Evolutionary conservation across 2,888 invertebrate genomes (phyloP).

Genomic region (Tenthredo amoena): DNA sequence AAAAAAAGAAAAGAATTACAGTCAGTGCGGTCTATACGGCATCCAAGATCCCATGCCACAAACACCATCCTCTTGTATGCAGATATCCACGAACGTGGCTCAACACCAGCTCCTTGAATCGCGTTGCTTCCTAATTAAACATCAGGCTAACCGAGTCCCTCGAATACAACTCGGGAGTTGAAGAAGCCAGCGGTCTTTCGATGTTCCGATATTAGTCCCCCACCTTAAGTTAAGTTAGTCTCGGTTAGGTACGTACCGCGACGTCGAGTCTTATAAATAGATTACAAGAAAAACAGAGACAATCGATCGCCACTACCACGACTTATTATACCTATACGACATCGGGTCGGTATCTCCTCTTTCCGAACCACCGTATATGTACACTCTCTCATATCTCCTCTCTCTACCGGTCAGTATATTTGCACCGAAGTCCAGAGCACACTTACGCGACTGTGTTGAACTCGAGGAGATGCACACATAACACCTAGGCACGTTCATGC

Average conservation of each 20-base stretch:
- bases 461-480: constrained; percentile 50
- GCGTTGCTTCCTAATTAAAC: constrained; percentile 77
- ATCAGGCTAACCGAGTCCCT: constrained; percentile 73
- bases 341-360: constrained; percentile 56
- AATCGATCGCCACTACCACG: constrained; percentile 58
- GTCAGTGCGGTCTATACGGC: not conserved
- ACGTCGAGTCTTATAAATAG: constrained; percentile 63
- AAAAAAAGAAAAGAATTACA: not conserved
- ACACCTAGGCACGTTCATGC: not conserved
- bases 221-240: constrained; percentile 55
- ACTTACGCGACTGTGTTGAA: constrained; percentile 50
- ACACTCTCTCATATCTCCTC: constrained; percentile 59
- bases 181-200: constrained; percentile 67
- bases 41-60: not conserved
- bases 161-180: constrained; percentile 7
- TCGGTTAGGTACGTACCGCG: constrained; percentile 46
- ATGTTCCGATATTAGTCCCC: constrained; percentile 77
- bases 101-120: constrained; percentile 59
- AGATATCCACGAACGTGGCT: not conserved
- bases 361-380: not conserved
- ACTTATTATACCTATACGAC: constrained; percentile 59
- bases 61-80: not conserved
- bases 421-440: constrained; percentile 49
- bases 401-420: constrained; percentile 49
- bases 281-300: constrained; percentile 61